Conservation (phyloP, 2,888 invertebrate genomes). For the Phragmatobia fuliginosa region DNA sequence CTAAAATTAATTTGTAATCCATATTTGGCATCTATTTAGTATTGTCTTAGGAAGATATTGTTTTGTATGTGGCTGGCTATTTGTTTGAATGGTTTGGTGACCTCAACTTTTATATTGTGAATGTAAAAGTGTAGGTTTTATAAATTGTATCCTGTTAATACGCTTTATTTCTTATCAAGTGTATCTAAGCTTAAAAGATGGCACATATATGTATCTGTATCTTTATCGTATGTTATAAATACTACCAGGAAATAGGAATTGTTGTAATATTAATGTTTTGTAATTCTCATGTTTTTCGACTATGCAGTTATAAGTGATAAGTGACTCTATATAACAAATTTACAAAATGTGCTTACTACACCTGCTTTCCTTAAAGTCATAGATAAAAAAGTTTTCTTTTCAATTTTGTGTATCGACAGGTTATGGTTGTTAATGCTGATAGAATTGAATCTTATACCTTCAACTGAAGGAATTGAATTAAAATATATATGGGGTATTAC, state of each 20-base stretch:
- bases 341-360: not conserved
- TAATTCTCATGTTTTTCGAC: constrained; percentile 7
- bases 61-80: constrained; percentile 17
- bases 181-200: constrained; percentile 15
- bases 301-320: not conserved
- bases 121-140: constrained; percentile 13
- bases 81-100: constrained; percentile 20
- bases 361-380: not conserved
- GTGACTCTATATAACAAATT: constrained; percentile 1
- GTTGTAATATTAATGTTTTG: constrained; percentile 25
- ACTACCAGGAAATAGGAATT: constrained; percentile 37
- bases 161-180: constrained; percentile 16
- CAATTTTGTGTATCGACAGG: not conserved
- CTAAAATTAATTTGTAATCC: constrained; percentile 18
- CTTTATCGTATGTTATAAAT: constrained; percentile 18
- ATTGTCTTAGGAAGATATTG: constrained; percentile 17
- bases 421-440: not conserved
- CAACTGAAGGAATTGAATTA: not conserved
- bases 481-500: not conserved
- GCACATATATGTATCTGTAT: constrained; percentile 6
- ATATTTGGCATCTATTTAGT: constrained; percentile 21
- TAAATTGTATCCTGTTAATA: constrained; percentile 9
- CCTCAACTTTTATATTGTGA: constrained; percentile 19
- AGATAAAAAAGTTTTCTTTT: not conserved
- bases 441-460: not conserved